Percentiles rank a stretch among this genome's conserved stretches.
phyloP scores from a whole-genome alignment of 2,888 invertebrate species.

The Coleophora deauratella region DNA sequence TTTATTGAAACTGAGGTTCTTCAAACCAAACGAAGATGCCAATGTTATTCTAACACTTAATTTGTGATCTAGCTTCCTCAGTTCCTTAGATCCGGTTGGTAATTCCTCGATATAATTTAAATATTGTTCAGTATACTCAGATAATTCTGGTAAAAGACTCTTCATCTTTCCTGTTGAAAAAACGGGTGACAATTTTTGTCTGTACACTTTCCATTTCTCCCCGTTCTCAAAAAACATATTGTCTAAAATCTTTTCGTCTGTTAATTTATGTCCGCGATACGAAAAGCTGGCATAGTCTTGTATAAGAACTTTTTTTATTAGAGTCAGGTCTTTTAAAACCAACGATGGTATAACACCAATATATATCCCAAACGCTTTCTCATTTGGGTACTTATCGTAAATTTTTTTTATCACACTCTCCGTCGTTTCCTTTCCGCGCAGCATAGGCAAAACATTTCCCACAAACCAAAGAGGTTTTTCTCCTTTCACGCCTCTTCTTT shows the following conservation, averaged over 20 bases:
- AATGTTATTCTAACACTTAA: neutral
- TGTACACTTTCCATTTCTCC: slow-evolving; percentile 32
- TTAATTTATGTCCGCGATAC: slow-evolving; percentile 24
- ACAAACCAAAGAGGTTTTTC: slow-evolving; percentile 1
- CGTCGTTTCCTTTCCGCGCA: slow-evolving; percentile 7
- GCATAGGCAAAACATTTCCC: slow-evolving; percentile 4
- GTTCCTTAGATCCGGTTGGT: neutral
- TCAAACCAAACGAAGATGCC: neutral
- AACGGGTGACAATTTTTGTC: slow-evolving; percentile 31
- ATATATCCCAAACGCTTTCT: slow-evolving; percentile 31
- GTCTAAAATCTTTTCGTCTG: slow-evolving; percentile 20
- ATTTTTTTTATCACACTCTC: slow-evolving; percentile 8
- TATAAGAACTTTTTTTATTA: slow-evolving; percentile 26
- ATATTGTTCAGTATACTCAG: slow-evolving; percentile 25
- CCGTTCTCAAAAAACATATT: slow-evolving; percentile 32
- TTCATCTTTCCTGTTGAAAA: slow-evolving; percentile 32
- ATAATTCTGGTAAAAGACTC: slow-evolving; percentile 33
- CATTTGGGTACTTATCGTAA: slow-evolving; percentile 21
- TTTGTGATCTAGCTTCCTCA: neutral
- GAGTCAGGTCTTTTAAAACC: slow-evolving; percentile 27
- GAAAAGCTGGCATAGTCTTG: slow-evolving; percentile 30
- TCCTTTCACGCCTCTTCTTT: slow-evolving; percentile 6
- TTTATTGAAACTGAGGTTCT: neutral
- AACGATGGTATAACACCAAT: slow-evolving; percentile 23
- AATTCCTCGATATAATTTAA: slow-evolving; percentile 17